phyloP scores from a whole-genome alignment of 2,888 invertebrate species.

The Zaprionus bogoriensis region DNA sequence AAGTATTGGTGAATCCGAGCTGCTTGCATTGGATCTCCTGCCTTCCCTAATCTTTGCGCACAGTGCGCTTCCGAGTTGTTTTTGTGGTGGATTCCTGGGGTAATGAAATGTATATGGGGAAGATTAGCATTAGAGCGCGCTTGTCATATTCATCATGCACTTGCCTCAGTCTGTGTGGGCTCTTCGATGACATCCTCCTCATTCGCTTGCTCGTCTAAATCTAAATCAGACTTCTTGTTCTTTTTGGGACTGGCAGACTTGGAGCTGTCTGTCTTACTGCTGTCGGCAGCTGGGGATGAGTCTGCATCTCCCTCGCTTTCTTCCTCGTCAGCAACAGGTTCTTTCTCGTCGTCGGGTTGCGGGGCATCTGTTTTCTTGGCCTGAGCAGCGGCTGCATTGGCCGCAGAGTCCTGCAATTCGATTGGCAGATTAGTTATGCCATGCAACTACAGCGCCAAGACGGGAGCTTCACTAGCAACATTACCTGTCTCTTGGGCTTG shows the following conservation, averaged over 20 bases:
- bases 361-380: slow-evolving; percentile 89
- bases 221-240: slow-evolving; percentile 83
- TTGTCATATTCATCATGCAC: background rate
- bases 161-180: slow-evolving; percentile 76
- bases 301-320: slow-evolving; percentile 54
- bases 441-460: background rate
- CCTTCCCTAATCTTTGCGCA: slow-evolving; percentile 80
- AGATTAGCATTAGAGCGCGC: background rate
- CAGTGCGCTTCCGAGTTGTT: slow-evolving; percentile 78
- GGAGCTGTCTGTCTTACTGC: slow-evolving; percentile 45
- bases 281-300: slow-evolving; percentile 36
- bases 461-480: slow-evolving; percentile 28
- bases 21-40: too few species aligned
- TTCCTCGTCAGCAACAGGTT: slow-evolving; percentile 42
- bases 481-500: slow-evolving; percentile 83
- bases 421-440: slow-evolving; percentile 7
- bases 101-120: too few species aligned
- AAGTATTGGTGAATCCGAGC: slow-evolving; percentile 30
- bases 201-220: slow-evolving; percentile 70
- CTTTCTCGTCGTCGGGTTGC: slow-evolving; percentile 84
- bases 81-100: slow-evolving; percentile 71
- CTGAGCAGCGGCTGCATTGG: slow-evolving; percentile 83
- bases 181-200: slow-evolving; percentile 57
- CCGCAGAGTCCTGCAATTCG: slow-evolving; percentile 81
- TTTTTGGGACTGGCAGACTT: slow-evolving; percentile 79